Evolutionary conservation across 1,140 invertebrate genomes (phyloP), one percentile per base, ranked within the genome.

Genomic region (Ylistrum balloti): DNA sequence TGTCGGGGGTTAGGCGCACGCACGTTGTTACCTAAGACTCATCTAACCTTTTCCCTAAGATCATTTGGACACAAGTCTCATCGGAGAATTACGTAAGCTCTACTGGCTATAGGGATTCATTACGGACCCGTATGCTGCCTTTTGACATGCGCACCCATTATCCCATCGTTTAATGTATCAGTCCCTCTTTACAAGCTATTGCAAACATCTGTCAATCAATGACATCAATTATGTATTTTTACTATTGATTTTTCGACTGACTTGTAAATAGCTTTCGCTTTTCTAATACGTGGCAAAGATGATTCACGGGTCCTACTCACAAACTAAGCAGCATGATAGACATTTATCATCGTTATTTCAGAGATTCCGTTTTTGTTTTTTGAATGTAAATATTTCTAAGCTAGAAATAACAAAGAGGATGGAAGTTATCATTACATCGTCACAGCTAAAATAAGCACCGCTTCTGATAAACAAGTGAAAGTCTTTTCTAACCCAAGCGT

Each of bases 181-280:
- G n/a, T 74, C 56, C 56, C 56, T 74, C 56, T 74, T 74, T 74
- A 74, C 56, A 28, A 74, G 56, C 56, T 28, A 74, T 74, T 74
- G 56, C 56, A 74, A 74, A 74, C 56, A 74, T 74, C 56, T 74
- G 56, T 74, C 56, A 74, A 74, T 74, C 56, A 74, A 74, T 74
- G 22, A 3, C n/a, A 74, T 74, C 56, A 74, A 74, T 74, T 74
- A 74, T 74, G 56, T 74, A 74, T 74, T 74, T 74, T 74, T 74
- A 74, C 56, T 74, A 74, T 74, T 17, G 56, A 74, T 74, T 74
- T 74, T 74, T 74, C 9, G 56, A 28, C 56, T 74, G 56, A 74
- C 56, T 74, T 74, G 56, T 74, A 74, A 74, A 74, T 28, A 74
- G 56, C 56, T 74, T 74, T 74, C 56, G 56, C 56, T 74, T 74